phyloP scores from a whole-genome alignment of 2,888 invertebrate genomes.

The Nomada lathburiana region DNA sequence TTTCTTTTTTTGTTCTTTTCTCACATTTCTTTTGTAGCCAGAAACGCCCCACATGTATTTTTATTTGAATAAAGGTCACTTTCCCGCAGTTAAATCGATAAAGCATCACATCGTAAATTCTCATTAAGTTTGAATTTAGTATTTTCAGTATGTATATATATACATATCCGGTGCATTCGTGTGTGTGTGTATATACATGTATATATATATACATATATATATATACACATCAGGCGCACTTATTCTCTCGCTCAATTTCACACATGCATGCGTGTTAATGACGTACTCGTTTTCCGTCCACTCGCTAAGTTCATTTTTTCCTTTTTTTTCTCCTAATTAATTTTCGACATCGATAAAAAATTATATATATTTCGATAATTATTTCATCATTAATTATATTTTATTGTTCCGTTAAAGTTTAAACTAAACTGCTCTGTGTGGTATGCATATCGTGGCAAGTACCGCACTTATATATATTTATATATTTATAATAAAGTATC shows the following conservation, averaged over 20 bases:
- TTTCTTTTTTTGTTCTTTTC: slow-evolving; percentile 38
- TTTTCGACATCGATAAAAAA: slow-evolving; percentile 75
- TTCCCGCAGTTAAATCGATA: slow-evolving; percentile 79
- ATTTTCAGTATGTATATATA: slow-evolving; percentile 53
- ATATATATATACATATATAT: slow-evolving; percentile 16
- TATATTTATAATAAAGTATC: slow-evolving; percentile 76
- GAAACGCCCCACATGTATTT: slow-evolving; percentile 73
- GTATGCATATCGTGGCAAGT: slow-evolving; percentile 62
- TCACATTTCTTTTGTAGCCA: slow-evolving; percentile 60
- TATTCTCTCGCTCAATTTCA: slow-evolving; percentile 44
- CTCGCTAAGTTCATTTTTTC: slow-evolving; percentile 56
- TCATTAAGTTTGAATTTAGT: slow-evolving; percentile 72
- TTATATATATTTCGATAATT: slow-evolving; percentile 76
- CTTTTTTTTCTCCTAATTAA: slow-evolving; percentile 65
- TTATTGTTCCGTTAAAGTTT: slow-evolving; percentile 78
- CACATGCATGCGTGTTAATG: slow-evolving; percentile 56
- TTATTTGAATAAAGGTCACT: slow-evolving; percentile 79
- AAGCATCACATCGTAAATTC: slow-evolving; percentile 78
- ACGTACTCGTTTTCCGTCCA: slow-evolving; percentile 56
- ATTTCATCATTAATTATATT: slow-evolving; percentile 75
- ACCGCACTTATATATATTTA: slow-evolving; percentile 65
- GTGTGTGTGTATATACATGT: neutral
- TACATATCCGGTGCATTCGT: neutral
- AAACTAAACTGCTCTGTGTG: slow-evolving; percentile 76
- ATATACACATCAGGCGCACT: slow-evolving; percentile 55